These are phyloP conservation scores for Struthio camelus DNA, from an alignment of 2,113 vertebrate genomes.

Conservation along the genomic window DNA sequence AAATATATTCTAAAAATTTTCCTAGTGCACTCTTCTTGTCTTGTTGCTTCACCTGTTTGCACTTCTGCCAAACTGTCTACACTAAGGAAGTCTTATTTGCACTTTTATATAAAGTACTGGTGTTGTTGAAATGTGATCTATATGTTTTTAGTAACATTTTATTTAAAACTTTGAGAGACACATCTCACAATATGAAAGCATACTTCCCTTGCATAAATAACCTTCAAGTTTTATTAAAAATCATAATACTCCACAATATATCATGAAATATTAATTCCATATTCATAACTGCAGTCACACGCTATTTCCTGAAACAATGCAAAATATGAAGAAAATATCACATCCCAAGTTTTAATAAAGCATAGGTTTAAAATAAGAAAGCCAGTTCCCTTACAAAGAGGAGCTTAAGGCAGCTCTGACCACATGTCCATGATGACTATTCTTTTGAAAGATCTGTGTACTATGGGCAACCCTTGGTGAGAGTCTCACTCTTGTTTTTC, in stretches of 20 bases:
- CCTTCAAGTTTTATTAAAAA: slow-evolving; percentile 52
- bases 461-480: neutral
- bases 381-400: neutral
- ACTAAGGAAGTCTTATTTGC: neutral
- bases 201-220: slow-evolving; percentile 31
- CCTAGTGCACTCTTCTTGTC: neutral
- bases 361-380: slow-evolving; percentile 10
- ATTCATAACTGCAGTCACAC: neutral
- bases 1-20: neutral
- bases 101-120: neutral
- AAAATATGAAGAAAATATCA: slow-evolving; percentile 44
- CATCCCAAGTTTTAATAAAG: neutral
- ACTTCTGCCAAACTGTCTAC: neutral
- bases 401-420: neutral
- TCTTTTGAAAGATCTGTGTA: neutral
- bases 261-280: slow-evolving; percentile 48
- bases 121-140: slow-evolving; percentile 6
- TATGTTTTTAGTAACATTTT: slow-evolving; percentile 2
- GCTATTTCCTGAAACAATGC: slow-evolving; percentile 22
- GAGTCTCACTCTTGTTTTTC: neutral
- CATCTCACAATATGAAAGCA: slow-evolving; percentile 4
- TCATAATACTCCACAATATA: neutral
- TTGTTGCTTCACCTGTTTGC: neutral
- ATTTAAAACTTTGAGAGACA: slow-evolving; percentile 12
- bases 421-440: rapidly evolving